A percentile compares a stretch with the other conserved stretches of the same genome.
Evolutionary conservation across 2,797 vertebrate genomes (phyloP).

Genomic region (Sylvia borin): DNA sequence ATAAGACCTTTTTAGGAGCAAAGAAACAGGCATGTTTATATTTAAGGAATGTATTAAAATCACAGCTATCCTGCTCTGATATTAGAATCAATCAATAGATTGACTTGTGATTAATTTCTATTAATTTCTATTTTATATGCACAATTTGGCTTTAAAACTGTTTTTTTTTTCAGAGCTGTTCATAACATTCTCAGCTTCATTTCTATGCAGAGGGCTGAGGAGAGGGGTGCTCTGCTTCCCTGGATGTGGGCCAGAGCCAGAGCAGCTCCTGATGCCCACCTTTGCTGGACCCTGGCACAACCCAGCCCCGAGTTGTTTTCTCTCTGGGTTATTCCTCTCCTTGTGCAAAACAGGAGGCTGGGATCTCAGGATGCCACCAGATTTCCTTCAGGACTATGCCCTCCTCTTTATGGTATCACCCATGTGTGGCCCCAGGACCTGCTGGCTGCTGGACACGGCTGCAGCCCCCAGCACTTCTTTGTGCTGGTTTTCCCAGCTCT

Average conservation of each 20-base stretch:
- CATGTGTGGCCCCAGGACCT: fast-evolving
- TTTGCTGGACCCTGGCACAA: background rate
- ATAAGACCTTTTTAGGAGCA: background rate
- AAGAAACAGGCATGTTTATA: conserved; percentile 38
- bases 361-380: background rate
- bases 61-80: conserved; percentile 46
- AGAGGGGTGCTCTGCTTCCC: background rate
- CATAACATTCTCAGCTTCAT: background rate
- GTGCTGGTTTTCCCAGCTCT: background rate
- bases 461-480: background rate
- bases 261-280: background rate
- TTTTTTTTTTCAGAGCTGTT: background rate
- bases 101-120: background rate
- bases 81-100: conserved; percentile 14
- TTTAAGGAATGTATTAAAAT: conserved; percentile 39
- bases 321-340: background rate
- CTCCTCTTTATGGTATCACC: background rate
- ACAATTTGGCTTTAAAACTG: background rate
- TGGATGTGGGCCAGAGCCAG: background rate
- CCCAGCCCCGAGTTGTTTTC: background rate
- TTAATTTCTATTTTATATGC: background rate
- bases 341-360: background rate
- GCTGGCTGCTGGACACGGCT: background rate
- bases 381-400: background rate
- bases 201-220: background rate